Conservation (phyloP, 2,113 vertebrate species). For the Sakesphorus luctuosus region DNA sequence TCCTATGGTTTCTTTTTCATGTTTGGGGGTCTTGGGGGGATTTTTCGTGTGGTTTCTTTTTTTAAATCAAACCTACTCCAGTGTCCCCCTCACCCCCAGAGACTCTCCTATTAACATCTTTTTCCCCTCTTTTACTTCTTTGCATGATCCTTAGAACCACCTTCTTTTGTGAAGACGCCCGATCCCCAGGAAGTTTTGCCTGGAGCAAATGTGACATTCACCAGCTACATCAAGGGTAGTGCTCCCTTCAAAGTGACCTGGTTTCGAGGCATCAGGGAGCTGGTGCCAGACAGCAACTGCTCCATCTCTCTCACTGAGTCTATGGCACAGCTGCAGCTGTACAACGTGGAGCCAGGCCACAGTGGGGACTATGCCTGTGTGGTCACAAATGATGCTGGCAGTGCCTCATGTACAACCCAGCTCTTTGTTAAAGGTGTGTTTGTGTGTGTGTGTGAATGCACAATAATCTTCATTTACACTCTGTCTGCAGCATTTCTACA, state of each 20-base stretch:
- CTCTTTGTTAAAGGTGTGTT: slow-evolving; percentile 95
- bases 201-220: slow-evolving; percentile 85
- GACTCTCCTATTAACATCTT: not conserved
- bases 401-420: slow-evolving; percentile 85
- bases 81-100: not conserved
- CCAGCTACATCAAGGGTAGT: slow-evolving; percentile 89
- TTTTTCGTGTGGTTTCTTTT: not conserved
- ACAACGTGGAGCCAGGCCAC: slow-evolving; percentile 80
- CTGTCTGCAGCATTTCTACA: not conserved
- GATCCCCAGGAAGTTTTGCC: slow-evolving; percentile 91
- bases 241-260: slow-evolving; percentile 91
- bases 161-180: slow-evolving; percentile 91
- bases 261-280: slow-evolving; percentile 92
- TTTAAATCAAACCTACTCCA: not conserved
- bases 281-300: slow-evolving; percentile 81
- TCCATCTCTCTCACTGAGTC: slow-evolving; percentile 84
- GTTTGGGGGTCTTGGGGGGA: not conserved
- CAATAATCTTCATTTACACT: not conserved
- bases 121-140: slow-evolving; percentile 8
- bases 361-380: slow-evolving; percentile 94
- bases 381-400: slow-evolving; percentile 93
- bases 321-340: slow-evolving; percentile 84
- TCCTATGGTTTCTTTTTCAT: not conserved
- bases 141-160: slow-evolving; percentile 83
- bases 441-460: not conserved